phyloP scores from a whole-genome alignment of 2,888 invertebrate genomes.

The Agrilus mali region DNA sequence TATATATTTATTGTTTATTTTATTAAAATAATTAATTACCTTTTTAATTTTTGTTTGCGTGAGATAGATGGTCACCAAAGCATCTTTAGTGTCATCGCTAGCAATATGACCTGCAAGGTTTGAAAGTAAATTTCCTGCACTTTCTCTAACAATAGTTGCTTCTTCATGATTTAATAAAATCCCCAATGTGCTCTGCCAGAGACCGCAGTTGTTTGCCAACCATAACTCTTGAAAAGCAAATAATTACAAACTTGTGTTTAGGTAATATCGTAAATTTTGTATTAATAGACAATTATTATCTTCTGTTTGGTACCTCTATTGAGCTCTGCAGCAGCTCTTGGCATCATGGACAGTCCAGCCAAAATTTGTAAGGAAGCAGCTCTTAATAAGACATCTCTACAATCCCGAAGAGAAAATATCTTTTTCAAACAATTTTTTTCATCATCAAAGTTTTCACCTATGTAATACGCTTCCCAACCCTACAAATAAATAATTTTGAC shows the following conservation, averaged over 20 bases:
- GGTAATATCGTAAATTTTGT: not conserved
- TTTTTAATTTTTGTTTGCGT: constrained; percentile 4
- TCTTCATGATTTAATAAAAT: constrained; percentile 36
- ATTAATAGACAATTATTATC: not conserved
- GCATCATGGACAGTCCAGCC: constrained; percentile 31
- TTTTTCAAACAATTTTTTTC: constrained; percentile 16
- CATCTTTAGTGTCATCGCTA: not conserved
- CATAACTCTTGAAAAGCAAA: constrained; percentile 13
- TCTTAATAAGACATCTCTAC: constrained; percentile 39
- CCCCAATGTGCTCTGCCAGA: constrained; percentile 27
- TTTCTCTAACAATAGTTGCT: constrained; percentile 41
- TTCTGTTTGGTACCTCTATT: constrained; percentile 21
- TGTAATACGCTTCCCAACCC: constrained; percentile 29
- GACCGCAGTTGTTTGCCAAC: constrained; percentile 23
- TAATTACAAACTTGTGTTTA: constrained; percentile 13
- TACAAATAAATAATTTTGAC: constrained; percentile 11
- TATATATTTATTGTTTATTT: too few species aligned
- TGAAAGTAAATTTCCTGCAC: constrained; percentile 39
- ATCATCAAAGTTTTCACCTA: constrained; percentile 18
- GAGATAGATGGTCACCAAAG: constrained; percentile 3
- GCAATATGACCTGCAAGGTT: constrained; percentile 31
- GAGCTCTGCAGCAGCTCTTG: constrained; percentile 24
- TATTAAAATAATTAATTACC: constrained; percentile 1
- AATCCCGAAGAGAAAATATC: too few species aligned
- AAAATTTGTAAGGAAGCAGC: constrained; percentile 41